Evolutionary conservation across 2,888 invertebrate genomes (phyloP).

Genomic region (Argyra leucocephala): DNA sequence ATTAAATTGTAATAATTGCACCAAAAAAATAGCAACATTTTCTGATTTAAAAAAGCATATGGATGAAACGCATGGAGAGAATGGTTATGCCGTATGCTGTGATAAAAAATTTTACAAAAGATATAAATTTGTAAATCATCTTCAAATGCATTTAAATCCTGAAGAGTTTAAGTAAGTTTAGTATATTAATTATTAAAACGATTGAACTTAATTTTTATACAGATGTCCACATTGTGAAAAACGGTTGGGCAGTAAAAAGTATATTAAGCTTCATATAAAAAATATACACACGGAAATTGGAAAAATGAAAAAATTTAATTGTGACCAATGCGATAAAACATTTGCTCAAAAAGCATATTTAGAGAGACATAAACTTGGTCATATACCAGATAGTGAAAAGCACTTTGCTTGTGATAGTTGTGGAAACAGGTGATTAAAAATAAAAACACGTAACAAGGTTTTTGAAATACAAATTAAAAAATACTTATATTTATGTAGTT

Average conservation of each 20-base stretch:
- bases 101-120: conserved; percentile 39
- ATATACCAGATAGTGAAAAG: conserved; percentile 16
- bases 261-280: neutral
- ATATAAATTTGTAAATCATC: conserved; percentile 37
- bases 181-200: neutral
- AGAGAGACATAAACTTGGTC: conserved; percentile 17
- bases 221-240: neutral
- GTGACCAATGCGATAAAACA: neutral
- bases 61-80: conserved; percentile 29
- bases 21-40: conserved; percentile 31
- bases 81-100: conserved; percentile 38
- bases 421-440: conserved; percentile 16
- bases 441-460: neutral
- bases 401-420: conserved; percentile 18
- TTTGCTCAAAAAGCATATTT: neutral
- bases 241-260: neutral
- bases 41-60: conserved; percentile 35
- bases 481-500: too few relatives aligned
- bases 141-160: conserved; percentile 38
- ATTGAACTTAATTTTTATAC: neutral
- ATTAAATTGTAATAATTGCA: conserved; percentile 25
- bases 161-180: conserved; percentile 38
- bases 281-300: neutral
- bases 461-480: neutral
- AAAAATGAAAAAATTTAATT: neutral